phyloP scores from a whole-genome alignment of 2,888 invertebrate genomes.

The Drosophila planitibia region DNA sequence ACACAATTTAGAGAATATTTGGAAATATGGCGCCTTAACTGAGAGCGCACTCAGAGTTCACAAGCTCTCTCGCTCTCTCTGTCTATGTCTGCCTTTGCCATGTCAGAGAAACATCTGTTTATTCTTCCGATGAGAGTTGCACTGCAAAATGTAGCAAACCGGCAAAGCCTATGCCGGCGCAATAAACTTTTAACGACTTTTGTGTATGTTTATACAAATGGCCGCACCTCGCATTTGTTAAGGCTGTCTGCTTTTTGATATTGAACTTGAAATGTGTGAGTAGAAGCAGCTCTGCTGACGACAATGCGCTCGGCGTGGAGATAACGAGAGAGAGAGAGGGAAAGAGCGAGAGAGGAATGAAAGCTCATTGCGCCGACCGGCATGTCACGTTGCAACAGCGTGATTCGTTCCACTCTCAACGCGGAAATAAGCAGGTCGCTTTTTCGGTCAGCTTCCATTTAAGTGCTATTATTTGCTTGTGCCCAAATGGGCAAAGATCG shows the following conservation, averaged over 20 bases:
- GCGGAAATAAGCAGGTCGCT: slow-evolving; percentile 11
- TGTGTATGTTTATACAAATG: slow-evolving; percentile 8
- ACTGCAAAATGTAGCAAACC: slow-evolving; percentile 36
- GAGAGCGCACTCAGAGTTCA: slow-evolving; percentile 4
- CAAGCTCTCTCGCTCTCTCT: neutral
- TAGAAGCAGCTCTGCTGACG: slow-evolving; percentile 25
- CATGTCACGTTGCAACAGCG: slow-evolving; percentile 66
- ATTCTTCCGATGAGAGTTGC: slow-evolving; percentile 3
- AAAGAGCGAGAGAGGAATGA: slow-evolving; percentile 1
- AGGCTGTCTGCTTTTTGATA: slow-evolving; percentile 51
- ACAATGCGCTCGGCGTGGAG: slow-evolving; percentile 23
- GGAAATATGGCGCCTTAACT: slow-evolving; percentile 29
- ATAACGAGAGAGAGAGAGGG: slow-evolving; percentile 13
- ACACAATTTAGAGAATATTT: slow-evolving; percentile 11
- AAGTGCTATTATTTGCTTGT: slow-evolving; percentile 24
- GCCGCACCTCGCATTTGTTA: slow-evolving; percentile 19
- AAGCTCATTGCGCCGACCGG: slow-evolving; percentile 28
- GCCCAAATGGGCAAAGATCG: slow-evolving; percentile 27
- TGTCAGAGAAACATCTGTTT: slow-evolving; percentile 55
- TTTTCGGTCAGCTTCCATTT: slow-evolving; percentile 34
- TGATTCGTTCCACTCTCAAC: slow-evolving; percentile 34
- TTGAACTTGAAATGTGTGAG: slow-evolving; percentile 71
- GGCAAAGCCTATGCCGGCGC: slow-evolving; percentile 45
- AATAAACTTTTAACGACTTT: slow-evolving; percentile 26
- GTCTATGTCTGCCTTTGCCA: neutral